phyloP scores from a whole-genome alignment of 2,888 invertebrate species.

The Villa cingulata region DNA sequence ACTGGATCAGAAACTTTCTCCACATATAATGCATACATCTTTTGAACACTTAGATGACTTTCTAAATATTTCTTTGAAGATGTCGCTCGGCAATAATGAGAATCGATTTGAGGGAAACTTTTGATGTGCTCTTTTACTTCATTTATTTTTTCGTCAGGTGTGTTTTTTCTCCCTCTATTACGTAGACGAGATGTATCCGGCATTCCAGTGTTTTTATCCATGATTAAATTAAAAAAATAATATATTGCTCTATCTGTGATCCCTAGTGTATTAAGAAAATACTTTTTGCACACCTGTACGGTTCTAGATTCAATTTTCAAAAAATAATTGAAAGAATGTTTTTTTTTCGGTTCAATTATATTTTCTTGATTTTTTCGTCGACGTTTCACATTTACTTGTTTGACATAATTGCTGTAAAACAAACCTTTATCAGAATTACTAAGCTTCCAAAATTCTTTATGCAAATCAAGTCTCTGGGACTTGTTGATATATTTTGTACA shows the following conservation, averaged over 20 bases:
- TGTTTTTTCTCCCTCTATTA: constrained; percentile 8
- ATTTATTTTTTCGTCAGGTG: constrained; percentile 8
- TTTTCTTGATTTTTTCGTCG: constrained; percentile 6
- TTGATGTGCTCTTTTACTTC: constrained; percentile 12
- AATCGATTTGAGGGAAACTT: constrained; percentile 12
- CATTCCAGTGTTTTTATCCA: constrained; percentile 5
- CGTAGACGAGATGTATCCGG: constrained; percentile 1
- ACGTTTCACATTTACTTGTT: constrained; percentile 2
- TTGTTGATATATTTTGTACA: constrained; percentile 5
- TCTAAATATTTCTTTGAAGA: constrained; percentile 11
- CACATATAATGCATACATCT: constrained; percentile 11
- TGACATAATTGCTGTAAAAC: constrained; percentile 6
- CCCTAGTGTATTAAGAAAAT: constrained; percentile 5
- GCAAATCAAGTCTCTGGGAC: constrained; percentile 1
- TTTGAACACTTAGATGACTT: constrained; percentile 4
- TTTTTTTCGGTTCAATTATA: no score
- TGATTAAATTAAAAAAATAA: constrained; percentile 6
- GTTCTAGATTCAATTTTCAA: constrained; percentile 3
- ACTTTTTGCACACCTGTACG: constrained; percentile 4
- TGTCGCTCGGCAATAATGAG: constrained; percentile 9
- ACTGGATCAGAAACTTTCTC: neutral
- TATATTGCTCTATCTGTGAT: constrained; percentile 6
- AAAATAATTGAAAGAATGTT: constrained; percentile 6
- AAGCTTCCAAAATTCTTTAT: constrained; percentile 6
- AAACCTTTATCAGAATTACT: constrained; percentile 2